phyloP scores from a whole-genome alignment of 2,888 invertebrate genomes.

The Morinoia aosen region DNA sequence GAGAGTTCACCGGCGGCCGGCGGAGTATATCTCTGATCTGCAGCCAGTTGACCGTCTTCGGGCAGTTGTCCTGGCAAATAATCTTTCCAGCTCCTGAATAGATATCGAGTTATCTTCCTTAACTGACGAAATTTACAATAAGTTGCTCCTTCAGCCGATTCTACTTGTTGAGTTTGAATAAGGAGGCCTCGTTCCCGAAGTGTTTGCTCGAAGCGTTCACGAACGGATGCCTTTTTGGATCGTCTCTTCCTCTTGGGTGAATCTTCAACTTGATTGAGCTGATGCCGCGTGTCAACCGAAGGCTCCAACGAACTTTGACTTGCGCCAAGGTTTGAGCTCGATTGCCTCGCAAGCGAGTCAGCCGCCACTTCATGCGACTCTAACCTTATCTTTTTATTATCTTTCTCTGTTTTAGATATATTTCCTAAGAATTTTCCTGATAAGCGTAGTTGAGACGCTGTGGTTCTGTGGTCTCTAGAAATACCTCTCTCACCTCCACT shows the following conservation, averaged over 20 bases:
- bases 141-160: constrained; percentile 92
- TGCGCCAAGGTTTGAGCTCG: constrained; percentile 59
- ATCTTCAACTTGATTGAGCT: constrained; percentile 59
- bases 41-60: constrained; percentile 53
- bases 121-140: constrained; percentile 93
- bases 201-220: constrained; percentile 90
- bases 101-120: constrained; percentile 89
- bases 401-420: constrained; percentile 66
- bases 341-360: background rate
- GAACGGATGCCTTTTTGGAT: constrained; percentile 77
- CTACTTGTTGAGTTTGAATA: constrained; percentile 92
- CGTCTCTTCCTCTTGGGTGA: constrained; percentile 79
- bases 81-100: constrained; percentile 94
- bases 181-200: constrained; percentile 93
- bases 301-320: constrained; percentile 60
- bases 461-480: constrained; percentile 35
- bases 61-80: constrained; percentile 79
- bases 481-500: constrained; percentile 59
- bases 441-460: constrained; percentile 57
- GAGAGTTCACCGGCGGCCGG: background rate
- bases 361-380: constrained; percentile 61
- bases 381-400: constrained; percentile 66
- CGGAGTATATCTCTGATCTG: constrained; percentile 31
- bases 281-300: constrained; percentile 26
- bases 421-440: constrained; percentile 65